Evolutionary conservation across 2,113 vertebrate genomes (phyloP).

Genomic region (Illadopsis cleaveri): DNA sequence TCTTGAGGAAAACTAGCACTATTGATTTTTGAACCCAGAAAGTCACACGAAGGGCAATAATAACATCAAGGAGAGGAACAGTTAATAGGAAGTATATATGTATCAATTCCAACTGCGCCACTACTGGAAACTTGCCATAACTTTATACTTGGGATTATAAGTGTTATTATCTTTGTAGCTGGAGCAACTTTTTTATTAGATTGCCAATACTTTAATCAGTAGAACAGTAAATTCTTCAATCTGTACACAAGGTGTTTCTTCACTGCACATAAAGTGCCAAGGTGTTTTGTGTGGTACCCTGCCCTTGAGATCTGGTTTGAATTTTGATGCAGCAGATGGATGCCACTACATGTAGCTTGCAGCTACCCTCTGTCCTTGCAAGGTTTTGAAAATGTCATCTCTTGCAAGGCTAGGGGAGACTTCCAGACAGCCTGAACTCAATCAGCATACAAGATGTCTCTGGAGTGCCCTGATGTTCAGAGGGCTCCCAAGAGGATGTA

Average conservation of each 20-base stretch:
- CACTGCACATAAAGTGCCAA: neutral
- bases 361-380: neutral
- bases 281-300: neutral
- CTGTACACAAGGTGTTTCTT: neutral
- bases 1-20: neutral
- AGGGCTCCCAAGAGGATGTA: neutral
- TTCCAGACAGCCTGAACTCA: neutral
- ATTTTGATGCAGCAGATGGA: conserved; percentile 17
- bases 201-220: neutral
- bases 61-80: neutral
- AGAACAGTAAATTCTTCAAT: neutral
- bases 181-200: neutral
- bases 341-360: neutral
- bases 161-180: neutral
- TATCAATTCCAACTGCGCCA: neutral
- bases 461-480: neutral
- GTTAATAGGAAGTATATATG: neutral
- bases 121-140: neutral
- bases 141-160: neutral
- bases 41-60: neutral
- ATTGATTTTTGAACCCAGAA: neutral
- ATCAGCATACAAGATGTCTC: neutral
- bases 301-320: conserved; percentile 6
- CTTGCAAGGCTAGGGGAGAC: neutral
- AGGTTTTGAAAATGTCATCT: neutral